Percentiles rank a stretch among this genome's conserved stretches.
Evolutionary conservation across 1,140 invertebrate genomes (phyloP).

Genomic region (Heliconius eleuchia): DNA sequence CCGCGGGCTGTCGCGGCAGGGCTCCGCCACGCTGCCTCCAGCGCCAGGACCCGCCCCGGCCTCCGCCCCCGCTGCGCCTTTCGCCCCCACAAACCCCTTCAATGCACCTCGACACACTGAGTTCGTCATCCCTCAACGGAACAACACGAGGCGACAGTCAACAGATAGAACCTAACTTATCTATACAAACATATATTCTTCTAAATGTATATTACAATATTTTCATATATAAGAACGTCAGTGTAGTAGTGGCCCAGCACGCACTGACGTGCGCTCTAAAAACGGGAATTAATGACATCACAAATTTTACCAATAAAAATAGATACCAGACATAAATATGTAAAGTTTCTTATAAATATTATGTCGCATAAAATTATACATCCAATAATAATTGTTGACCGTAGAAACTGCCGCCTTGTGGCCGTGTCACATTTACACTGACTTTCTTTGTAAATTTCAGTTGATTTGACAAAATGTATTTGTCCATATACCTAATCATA

Average conservation of each 20-base stretch:
- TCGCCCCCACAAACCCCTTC: slow-evolving; percentile 68
- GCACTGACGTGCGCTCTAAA: background rate
- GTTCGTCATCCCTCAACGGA: slow-evolving; percentile 82
- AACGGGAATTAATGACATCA: background rate
- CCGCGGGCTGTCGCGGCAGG: slow-evolving; percentile 36
- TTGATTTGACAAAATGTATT: background rate
- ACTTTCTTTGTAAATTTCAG: background rate
- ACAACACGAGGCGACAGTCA: slow-evolving; percentile 57
- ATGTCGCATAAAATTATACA: background rate
- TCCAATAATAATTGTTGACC: background rate
- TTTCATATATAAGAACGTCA: slow-evolving; percentile 3
- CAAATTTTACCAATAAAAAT: background rate
- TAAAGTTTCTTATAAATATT: background rate
- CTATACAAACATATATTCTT: background rate
- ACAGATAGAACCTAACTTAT: slow-evolving; percentile 44
- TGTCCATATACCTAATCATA: background rate
- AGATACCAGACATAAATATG: background rate
- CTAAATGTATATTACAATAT: slow-evolving; percentile 5
- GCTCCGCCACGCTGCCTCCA: background rate
- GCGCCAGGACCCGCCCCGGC: slow-evolving; percentile 14
- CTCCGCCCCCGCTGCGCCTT: slow-evolving; percentile 43
- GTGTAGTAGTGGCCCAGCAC: slow-evolving; percentile 9
- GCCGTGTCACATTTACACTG: background rate
- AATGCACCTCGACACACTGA: slow-evolving; percentile 77
- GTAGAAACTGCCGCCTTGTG: background rate